Percentiles rank a stretch among this genome's conserved stretches.
Conservation (phyloP, 2,888 invertebrate species). For the Caenorhabditis uteleia region DNA sequence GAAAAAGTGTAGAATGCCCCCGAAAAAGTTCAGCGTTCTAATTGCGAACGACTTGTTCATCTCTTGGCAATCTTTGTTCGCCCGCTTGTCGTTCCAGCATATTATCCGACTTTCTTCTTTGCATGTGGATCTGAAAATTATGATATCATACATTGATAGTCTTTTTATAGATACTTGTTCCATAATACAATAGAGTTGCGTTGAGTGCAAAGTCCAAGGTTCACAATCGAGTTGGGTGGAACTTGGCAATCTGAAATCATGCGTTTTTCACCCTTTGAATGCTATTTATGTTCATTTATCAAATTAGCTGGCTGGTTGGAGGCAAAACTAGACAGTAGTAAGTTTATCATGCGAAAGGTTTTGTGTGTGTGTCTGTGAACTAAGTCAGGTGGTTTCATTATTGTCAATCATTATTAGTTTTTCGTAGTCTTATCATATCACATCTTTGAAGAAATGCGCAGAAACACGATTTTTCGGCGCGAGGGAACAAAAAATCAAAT, state of each 20-base stretch:
- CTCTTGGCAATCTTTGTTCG: slow-evolving; percentile 47
- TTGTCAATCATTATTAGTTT: too few relatives aligned
- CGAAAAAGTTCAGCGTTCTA: slow-evolving; percentile 14
- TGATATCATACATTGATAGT: slow-evolving; percentile 8
- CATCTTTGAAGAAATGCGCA: too few relatives aligned
- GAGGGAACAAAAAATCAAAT: too few relatives aligned
- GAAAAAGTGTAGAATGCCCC: slow-evolving; percentile 77
- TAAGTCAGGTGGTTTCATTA: too few relatives aligned
- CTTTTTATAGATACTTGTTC: slow-evolving; percentile 75
- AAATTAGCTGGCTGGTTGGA: too few relatives aligned
- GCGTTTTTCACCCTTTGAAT: too few relatives aligned
- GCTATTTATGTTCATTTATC: too few relatives aligned
- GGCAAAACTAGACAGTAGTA: too few relatives aligned
- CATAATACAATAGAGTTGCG: slow-evolving; percentile 84
- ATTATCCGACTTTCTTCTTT: slow-evolving; percentile 38
- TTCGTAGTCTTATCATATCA: too few relatives aligned
- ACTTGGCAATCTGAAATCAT: slow-evolving; percentile 24
- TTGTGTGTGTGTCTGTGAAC: too few relatives aligned
- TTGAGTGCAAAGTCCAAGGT: slow-evolving; percentile 82
- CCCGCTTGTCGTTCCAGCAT: slow-evolving; percentile 85
- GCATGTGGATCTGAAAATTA: slow-evolving; percentile 18
- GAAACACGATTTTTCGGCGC: too few relatives aligned
- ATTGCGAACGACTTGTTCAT: slow-evolving; percentile 59
- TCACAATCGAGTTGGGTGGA: slow-evolving; percentile 18
- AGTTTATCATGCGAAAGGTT: too few relatives aligned